Evolutionary conservation across 2,888 invertebrate species (phyloP), one percentile per base, ranked within the genome.

Genomic region (Ernsta delagoae): DNA sequence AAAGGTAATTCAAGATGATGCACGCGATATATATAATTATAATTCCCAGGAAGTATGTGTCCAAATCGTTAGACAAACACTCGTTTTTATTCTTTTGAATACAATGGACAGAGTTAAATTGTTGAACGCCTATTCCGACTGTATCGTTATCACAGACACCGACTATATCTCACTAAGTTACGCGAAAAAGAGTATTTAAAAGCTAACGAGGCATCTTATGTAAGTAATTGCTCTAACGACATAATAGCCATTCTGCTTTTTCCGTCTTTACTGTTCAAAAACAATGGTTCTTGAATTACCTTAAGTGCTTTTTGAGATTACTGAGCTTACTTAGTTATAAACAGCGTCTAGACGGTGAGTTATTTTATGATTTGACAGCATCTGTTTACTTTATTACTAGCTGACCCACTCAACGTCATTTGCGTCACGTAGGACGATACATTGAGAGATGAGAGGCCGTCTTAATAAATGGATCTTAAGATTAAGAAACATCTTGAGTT

Each of bases 151-250:
- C 54, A 54, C 39, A 63, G 39, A 24, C 36, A 54, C 48, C 50
- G 39, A 59, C 45, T 43, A 59, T 36, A 48, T 59, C 53, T 65
- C 53, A 31, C 41, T 5, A 11, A 16, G 16, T 0, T 34, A 12
- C 39, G 50, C 24, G 59, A 65, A 65, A 53, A n/a, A 65, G 39
- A 41, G 50, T 59, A 41, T 31, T 50, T 53, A 41, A 31, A 59
- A 31, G 24, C 65, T 59, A 65, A 65, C 65, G 59, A 66, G 60
- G 59, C 59, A 34, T 54, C 62, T 63, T 63, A 63, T 53, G 62
- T 54, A 66, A 66, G 59, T 60, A 66, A 66, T 66, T 60, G 60
- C 60, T 53, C 66, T 66, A 66, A 66, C 66, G 66, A 66, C 60
- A 60, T 66, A 66, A 66, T 66, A 60, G 54, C 41, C 66, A 59